Conservation (phyloP, 2,888 invertebrate species). For the Pilophorus perplexus region DNA sequence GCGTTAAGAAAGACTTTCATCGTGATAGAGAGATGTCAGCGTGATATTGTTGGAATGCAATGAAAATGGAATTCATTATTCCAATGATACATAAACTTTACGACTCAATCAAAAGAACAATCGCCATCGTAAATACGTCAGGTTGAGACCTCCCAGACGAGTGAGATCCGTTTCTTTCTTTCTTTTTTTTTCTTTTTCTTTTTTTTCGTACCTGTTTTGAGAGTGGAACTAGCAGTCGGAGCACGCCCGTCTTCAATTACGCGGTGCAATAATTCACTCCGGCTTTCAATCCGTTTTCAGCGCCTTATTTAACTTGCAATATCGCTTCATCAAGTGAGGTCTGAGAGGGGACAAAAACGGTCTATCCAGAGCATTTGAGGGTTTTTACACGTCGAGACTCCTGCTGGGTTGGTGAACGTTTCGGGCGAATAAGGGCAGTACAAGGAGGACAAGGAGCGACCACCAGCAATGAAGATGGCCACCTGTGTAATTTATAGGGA, state of each 20-base stretch:
- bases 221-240: constrained; percentile 1
- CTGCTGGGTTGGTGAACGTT: background rate
- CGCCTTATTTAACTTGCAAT: constrained; percentile 34
- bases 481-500: too few relatives aligned
- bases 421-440: too few relatives aligned
- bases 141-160: background rate
- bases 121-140: constrained; percentile 19
- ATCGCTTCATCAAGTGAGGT: constrained; percentile 19
- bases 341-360: background rate
- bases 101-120: too few relatives aligned
- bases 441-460: too few relatives aligned
- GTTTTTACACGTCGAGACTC: background rate
- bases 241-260: constrained; percentile 12
- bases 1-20: too few relatives aligned
- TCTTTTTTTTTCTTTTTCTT: too few relatives aligned
- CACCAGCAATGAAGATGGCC: too few relatives aligned
- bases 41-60: too few relatives aligned
- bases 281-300: constrained; percentile 2
- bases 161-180: too few relatives aligned
- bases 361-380: background rate
- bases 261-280: constrained; percentile 11
- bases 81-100: too few relatives aligned
- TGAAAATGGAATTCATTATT: too few relatives aligned
- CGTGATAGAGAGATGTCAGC: too few relatives aligned
- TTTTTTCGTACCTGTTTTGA: background rate